phyloP scores from a whole-genome alignment of 2,888 invertebrate species.

The Rhingia campestris region DNA sequence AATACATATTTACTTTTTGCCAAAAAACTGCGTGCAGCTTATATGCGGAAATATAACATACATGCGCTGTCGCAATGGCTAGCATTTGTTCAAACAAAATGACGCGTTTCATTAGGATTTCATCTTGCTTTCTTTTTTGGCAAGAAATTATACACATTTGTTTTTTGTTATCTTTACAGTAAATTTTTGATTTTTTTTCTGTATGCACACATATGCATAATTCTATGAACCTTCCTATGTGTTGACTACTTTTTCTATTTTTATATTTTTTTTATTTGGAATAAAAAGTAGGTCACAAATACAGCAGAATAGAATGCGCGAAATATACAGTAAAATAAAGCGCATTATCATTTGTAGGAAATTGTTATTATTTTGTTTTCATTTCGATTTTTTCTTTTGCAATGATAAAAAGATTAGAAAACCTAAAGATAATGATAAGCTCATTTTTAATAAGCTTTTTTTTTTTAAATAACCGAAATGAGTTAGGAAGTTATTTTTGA shows the following conservation, averaged over 20 bases:
- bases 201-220: conserved; percentile 60
- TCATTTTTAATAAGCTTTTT: no score
- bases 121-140: conserved; percentile 28
- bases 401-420: no score
- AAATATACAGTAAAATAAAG: conserved; percentile 45
- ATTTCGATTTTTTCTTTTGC: not conserved
- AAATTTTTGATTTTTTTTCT: conserved; percentile 33
- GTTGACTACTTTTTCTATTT: conserved; percentile 77
- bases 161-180: conserved; percentile 40
- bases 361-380: conserved; percentile 22
- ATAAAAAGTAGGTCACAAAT: conserved; percentile 67
- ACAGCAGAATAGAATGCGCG: conserved; percentile 23
- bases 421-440: no score
- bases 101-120: conserved; percentile 49
- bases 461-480: no score
- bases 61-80: conserved; percentile 51
- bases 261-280: conserved; percentile 60
- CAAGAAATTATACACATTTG: conserved; percentile 22
- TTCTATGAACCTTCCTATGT: conserved; percentile 25
- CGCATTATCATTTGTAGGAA: conserved; percentile 23
- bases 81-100: conserved; percentile 47
- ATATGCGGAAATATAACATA: conserved; percentile 65
- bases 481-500: no score
- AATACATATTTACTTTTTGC: conserved; percentile 13
- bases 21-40: conserved; percentile 56